Evolutionary conservation across 1,140 invertebrate species (phyloP), one percentile per base, ranked within the genome.

Genomic region (Portunus trituberculatus): DNA sequence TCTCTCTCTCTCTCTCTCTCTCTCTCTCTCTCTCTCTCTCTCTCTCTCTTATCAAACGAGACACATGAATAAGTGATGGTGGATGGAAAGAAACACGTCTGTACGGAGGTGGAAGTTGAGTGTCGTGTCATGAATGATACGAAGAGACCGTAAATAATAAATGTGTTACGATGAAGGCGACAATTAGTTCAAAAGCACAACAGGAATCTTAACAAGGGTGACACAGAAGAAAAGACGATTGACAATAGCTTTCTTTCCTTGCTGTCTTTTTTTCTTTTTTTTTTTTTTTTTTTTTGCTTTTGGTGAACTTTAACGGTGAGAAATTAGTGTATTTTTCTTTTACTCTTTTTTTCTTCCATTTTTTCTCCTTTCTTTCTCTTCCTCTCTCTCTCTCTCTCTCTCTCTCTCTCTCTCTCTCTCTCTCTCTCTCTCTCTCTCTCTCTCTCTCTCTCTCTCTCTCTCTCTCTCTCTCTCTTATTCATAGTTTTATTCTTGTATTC

Each of bases 381-480:
- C 25, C 59, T 76, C 59, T 76, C 59, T 76, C 59, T 76, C 59
- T 76, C 59, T 76, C 59, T 76, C 59, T 76, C 59, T 76, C 59
- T 76, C 59, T 76, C 59, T 76, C 59, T 76, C 59, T 76, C 59
- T 76, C 59, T 76, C 59, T 76, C 59, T 76, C 59, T 76, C 59
- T 76, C 59, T 76, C 59, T 76, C 59, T 76, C 59, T 76, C 59
- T 76, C 59, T 76, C 59, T 76, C 59, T 76, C 59, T 25, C n/a
- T n/a, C n/a, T n/a, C n/a, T n/a, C n/a, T n/a, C n/a, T n/a, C n/a
- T n/a, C n/a, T n/a, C n/a, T n/a, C n/a, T n/a, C n/a, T n/a, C n/a
- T n/a, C n/a, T n/a, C n/a, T n/a, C n/a, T n/a, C n/a, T n/a, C n/a
- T n/a, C n/a, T n/a, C n/a, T n/a, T n/a, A n/a, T n/a, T n/a, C n/a